Evolutionary conservation across 2,113 vertebrate genomes (phyloP).

Genomic region (Sinosuthora webbiana): DNA sequence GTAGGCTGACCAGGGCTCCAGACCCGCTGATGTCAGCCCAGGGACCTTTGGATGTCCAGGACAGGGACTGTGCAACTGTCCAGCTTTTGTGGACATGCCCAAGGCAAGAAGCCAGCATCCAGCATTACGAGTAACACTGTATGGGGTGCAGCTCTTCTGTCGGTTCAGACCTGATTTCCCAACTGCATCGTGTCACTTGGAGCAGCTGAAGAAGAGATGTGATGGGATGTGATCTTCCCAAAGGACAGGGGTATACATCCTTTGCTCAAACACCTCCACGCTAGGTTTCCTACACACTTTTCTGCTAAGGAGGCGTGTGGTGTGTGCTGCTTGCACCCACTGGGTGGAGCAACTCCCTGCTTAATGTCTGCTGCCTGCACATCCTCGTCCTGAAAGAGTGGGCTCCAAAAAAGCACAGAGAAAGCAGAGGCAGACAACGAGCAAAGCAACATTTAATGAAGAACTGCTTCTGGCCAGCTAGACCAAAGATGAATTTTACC

Average conservation of each 20-base stretch:
- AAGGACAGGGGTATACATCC: background rate
- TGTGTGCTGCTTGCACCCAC: slow-evolving; percentile 5
- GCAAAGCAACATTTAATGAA: background rate
- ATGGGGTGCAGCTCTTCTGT: background rate
- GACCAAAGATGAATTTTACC: background rate
- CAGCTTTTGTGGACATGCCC: background rate
- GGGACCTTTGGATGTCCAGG: accelerated
- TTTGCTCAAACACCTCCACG: background rate
- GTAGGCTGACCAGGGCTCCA: accelerated
- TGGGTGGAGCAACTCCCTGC: slow-evolving; percentile 46
- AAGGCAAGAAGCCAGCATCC: background rate
- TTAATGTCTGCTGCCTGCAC: background rate
- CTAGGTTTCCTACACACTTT: accelerated
- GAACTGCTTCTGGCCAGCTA: background rate
- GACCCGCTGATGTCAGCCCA: accelerated
- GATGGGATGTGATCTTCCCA: background rate
- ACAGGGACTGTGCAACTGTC: background rate
- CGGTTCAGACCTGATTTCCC: background rate
- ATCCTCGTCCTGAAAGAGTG: accelerated
- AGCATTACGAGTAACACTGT: background rate
- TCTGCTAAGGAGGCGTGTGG: background rate
- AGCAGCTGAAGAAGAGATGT: background rate
- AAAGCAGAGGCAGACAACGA: background rate
- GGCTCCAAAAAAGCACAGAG: background rate
- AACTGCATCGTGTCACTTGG: background rate